Percentiles rank a stretch among this genome's conserved stretches.
Evolutionary conservation across 2,113 vertebrate species (phyloP).

Genomic region (Gymnocephalus cernua): DNA sequence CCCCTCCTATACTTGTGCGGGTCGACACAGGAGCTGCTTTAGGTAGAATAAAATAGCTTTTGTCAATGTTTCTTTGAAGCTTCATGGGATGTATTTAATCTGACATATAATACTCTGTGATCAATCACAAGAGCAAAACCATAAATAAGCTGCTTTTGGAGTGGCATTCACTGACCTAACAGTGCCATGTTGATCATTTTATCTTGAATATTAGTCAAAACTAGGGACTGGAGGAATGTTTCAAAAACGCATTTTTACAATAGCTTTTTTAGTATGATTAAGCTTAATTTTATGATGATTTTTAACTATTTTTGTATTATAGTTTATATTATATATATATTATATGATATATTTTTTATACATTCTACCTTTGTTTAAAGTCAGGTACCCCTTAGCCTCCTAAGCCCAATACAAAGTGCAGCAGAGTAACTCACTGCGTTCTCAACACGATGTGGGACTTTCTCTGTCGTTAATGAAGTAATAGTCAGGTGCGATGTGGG

Average conservation of each 20-base stretch:
- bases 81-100: conserved; percentile 28
- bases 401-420: neutral
- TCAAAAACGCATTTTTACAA: neutral
- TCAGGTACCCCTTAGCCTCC: neutral
- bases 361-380: neutral
- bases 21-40: conserved; percentile 9
- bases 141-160: conserved; percentile 15
- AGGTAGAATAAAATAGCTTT: conserved; percentile 21
- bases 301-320: neutral
- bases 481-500: conserved; percentile 58
- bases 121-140: conserved; percentile 13
- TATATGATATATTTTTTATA: neutral
- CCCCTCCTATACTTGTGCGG: neutral
- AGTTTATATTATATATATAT: too few species aligned
- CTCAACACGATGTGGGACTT: conserved; percentile 40
- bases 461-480: conserved; percentile 62
- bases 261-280: neutral
- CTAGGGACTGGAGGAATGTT: neutral
- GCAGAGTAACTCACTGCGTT: conserved; percentile 24
- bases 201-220: neutral
- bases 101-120: conserved; percentile 3
- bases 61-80: conserved; percentile 31
- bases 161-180: conserved; percentile 8
- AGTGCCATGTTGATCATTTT: neutral
- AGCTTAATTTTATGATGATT: neutral